phyloP scores from a whole-genome alignment of 64 coral and sea anemone genomes.

The Catalaphyllia jardinei region DNA sequence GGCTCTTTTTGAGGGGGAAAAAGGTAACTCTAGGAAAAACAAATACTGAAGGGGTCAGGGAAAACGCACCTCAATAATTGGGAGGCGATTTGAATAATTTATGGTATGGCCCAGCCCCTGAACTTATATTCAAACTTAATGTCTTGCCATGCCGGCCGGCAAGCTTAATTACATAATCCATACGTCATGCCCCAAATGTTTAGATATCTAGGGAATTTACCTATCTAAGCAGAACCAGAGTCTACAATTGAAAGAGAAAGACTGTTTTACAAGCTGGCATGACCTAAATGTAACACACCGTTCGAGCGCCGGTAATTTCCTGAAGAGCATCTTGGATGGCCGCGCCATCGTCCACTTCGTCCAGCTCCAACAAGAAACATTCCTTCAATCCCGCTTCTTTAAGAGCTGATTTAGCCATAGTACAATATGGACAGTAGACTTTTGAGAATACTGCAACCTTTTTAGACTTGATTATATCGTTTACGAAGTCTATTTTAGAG shows the following conservation, averaged over 20 bases:
- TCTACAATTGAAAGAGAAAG: neutral
- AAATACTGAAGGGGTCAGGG: too few relatives aligned
- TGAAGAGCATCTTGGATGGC: neutral
- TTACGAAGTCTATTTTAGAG: neutral
- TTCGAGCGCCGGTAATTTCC: conserved; percentile 3
- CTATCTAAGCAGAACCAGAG: too few relatives aligned
- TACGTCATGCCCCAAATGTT: too few relatives aligned
- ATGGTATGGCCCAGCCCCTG: too few relatives aligned
- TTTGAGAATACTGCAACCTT: conserved; percentile 77
- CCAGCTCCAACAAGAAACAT: conserved; percentile 52
- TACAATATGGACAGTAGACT: conserved; percentile 73
- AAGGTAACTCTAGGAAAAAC: too few relatives aligned
- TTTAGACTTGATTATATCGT: neutral
- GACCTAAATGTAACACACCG: neutral
- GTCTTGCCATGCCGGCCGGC: too few relatives aligned
- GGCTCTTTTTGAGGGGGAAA: too few relatives aligned
- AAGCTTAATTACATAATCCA: too few relatives aligned
- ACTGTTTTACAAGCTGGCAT: neutral
- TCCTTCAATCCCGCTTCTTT: conserved; percentile 59
- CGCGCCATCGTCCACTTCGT: neutral
- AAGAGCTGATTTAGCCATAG: conserved; percentile 44
- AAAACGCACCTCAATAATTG: too few relatives aligned
- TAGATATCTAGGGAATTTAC: too few relatives aligned
- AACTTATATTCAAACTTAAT: too few relatives aligned
- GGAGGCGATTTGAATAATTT: too few relatives aligned